A percentile compares a stretch with the other conserved stretches of the same genome.
phyloP scores from a whole-genome alignment of 1,140 invertebrate species.

The Drosophila bocqueti region DNA sequence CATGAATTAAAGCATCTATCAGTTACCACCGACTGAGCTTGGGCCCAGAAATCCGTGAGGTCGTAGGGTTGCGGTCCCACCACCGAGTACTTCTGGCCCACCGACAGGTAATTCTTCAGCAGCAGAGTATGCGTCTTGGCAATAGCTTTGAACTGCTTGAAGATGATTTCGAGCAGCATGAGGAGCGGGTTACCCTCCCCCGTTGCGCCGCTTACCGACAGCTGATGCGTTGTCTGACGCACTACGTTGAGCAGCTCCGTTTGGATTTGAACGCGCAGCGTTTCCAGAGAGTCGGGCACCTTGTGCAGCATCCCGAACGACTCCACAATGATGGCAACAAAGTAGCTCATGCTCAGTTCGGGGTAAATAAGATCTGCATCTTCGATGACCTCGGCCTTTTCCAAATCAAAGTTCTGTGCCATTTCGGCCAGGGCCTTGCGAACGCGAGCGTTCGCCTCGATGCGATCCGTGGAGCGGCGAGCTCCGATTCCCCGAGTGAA shows the following conservation, averaged over 20 bases:
- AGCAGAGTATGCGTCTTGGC: constrained; percentile 89
- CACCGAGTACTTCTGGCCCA: constrained; percentile 86
- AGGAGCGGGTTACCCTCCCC: constrained; percentile 85
- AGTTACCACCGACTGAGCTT: constrained; percentile 94
- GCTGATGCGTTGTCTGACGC: constrained; percentile 90
- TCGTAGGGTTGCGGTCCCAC: constrained; percentile 89
- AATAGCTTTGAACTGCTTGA: constrained; percentile 91
- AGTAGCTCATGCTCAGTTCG: constrained; percentile 89
- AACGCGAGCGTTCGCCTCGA: constrained; percentile 84
- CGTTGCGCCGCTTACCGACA: constrained; percentile 85
- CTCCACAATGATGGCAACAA: constrained; percentile 93
- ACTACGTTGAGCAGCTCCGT: constrained; percentile 92
- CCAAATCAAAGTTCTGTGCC: constrained; percentile 78
- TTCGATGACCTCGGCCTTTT: constrained; percentile 86
- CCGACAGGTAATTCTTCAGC: constrained; percentile 87
- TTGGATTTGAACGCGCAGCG: constrained; percentile 92
- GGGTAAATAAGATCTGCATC: constrained; percentile 88
- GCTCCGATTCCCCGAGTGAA: constrained; percentile 87
- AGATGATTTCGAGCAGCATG: constrained; percentile 88
- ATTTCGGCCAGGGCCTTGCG: constrained; percentile 85
- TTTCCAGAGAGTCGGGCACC: constrained; percentile 93
- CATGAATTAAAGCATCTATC: not conserved
- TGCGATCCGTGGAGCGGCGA: constrained; percentile 86
- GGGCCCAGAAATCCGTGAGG: constrained; percentile 94
- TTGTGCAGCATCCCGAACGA: constrained; percentile 94